Conservation (phyloP, 2,797 vertebrate species). For the Nothura maculosa region DNA sequence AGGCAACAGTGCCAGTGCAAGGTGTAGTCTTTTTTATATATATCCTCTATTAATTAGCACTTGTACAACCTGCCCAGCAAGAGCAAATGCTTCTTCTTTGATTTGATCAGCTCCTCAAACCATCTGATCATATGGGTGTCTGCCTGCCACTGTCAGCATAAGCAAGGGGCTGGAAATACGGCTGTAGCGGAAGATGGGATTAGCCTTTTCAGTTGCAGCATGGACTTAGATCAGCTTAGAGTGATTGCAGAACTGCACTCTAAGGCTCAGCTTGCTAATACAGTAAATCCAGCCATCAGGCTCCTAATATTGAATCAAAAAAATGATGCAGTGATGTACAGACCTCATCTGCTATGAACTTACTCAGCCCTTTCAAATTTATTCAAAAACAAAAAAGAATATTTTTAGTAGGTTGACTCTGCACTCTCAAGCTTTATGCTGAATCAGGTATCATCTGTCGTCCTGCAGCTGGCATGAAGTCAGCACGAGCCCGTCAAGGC, state of each 20-base stretch:
- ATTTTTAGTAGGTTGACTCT: constrained; percentile 58
- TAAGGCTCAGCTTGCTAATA: constrained; percentile 37
- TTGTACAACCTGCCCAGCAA: not conserved
- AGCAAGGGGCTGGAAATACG: not conserved
- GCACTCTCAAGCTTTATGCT: constrained; percentile 67
- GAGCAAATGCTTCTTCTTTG: not conserved
- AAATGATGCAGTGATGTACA: constrained; percentile 50
- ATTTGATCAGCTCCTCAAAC: not conserved
- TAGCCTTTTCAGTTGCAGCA: not conserved
- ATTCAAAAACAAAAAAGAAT: constrained; percentile 23
- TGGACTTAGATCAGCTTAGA: not conserved
- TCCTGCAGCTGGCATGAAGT: constrained; percentile 65
- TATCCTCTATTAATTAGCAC: not conserved
- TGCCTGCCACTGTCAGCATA: not conserved
- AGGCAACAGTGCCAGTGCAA: not conserved
- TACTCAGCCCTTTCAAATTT: constrained; percentile 53
- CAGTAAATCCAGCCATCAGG: not conserved
- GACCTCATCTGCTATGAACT: constrained; percentile 24
- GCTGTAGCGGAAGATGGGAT: not conserved
- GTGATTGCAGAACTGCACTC: not conserved
- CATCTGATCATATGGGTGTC: not conserved
- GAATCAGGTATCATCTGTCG: constrained; percentile 75
- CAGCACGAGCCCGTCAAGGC: constrained; percentile 24
- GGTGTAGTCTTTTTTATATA: not conserved
- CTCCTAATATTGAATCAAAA: constrained; percentile 19